Conservation (phyloP, 1,140 invertebrate species). For the Drosophila biarmipes region DNA sequence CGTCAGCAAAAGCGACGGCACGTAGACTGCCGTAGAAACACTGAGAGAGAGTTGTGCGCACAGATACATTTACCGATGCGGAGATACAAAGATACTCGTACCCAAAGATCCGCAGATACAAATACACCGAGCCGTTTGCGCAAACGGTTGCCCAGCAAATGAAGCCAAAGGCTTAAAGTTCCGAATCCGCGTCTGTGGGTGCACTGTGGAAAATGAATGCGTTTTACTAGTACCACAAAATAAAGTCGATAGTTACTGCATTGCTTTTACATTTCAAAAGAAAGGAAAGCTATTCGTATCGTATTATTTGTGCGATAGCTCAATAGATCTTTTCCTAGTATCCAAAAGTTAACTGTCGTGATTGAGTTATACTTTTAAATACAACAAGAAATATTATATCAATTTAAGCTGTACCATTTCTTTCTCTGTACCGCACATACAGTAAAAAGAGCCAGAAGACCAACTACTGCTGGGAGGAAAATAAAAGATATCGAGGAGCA, state of each 20-base stretch:
- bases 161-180: slow-evolving; percentile 76
- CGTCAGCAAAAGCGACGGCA: slow-evolving; percentile 74
- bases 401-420: background rate
- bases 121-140: slow-evolving; percentile 56
- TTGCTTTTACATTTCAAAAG: too few relatives aligned
- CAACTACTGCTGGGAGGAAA: slow-evolving; percentile 71
- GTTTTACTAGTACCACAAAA: too few relatives aligned
- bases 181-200: slow-evolving; percentile 30
- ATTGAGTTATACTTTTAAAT: too few relatives aligned
- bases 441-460: slow-evolving; percentile 53
- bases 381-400: too few relatives aligned
- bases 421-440: slow-evolving; percentile 27
- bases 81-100: slow-evolving; percentile 36
- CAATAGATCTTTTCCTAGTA: too few relatives aligned
- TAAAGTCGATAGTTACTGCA: too few relatives aligned
- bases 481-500: slow-evolving; percentile 83
- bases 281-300: too few relatives aligned
- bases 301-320: too few relatives aligned
- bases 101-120: slow-evolving; percentile 14
- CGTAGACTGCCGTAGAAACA: slow-evolving; percentile 56
- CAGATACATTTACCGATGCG: slow-evolving; percentile 26
- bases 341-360: too few relatives aligned
- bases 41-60: slow-evolving; percentile 16
- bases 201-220: slow-evolving; percentile 18
- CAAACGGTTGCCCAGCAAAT: slow-evolving; percentile 73